phyloP scores from a whole-genome alignment of 2,113 vertebrate species.

The Ancistrus triradiatus region DNA sequence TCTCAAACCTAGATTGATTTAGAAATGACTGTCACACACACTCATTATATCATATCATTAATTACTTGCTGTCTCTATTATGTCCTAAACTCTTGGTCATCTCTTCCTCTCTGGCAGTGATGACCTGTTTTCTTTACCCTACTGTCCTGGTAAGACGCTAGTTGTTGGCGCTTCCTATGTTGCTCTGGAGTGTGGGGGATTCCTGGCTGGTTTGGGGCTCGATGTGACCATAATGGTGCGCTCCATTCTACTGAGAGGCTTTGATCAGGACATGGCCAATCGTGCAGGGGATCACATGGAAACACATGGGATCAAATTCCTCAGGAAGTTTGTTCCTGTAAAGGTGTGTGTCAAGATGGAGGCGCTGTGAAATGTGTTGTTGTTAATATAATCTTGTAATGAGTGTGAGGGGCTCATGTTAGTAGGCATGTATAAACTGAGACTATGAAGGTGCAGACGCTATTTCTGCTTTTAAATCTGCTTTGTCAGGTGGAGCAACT shows the following conservation, averaged over 20 bases:
- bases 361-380: background rate
- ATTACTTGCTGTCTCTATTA: no score
- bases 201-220: conserved; percentile 85
- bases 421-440: background rate
- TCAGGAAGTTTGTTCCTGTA: conserved; percentile 79
- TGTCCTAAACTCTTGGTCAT: no score
- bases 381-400: background rate
- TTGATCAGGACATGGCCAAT: conserved; percentile 95
- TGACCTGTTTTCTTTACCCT: conserved; percentile 88
- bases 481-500: conserved; percentile 76
- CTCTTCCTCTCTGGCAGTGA: conserved; percentile 74
- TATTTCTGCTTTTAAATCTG: background rate
- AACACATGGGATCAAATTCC: conserved; percentile 82
- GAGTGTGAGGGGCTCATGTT: no score
- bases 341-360: conserved; percentile 57
- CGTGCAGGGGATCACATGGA: conserved; percentile 84
- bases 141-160: conserved; percentile 91
- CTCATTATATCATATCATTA: no score
- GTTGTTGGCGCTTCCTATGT: conserved; percentile 92
- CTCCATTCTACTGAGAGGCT: conserved; percentile 89
- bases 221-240: conserved; percentile 93
- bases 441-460: background rate
- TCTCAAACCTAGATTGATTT: no score
- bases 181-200: conserved; percentile 92
- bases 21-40: no score